A percentile compares a stretch with the other conserved stretches of the same genome.
Evolutionary conservation across 1,140 invertebrate genomes (phyloP).

Genomic region (Drosophila asahinai): DNA sequence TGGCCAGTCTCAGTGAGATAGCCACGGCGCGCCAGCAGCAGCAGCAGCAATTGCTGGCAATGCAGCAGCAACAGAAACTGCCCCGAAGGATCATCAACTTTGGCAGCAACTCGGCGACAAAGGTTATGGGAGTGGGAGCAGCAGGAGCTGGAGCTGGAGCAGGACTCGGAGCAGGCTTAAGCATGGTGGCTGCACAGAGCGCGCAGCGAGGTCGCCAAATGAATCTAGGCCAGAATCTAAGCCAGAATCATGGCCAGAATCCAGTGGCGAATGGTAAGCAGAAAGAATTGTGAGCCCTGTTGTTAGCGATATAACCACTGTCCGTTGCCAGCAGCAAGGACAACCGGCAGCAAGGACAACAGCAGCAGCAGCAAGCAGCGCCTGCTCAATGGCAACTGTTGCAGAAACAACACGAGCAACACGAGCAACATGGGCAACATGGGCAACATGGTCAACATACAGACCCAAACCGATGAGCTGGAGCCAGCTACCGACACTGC

Average conservation of each 20-base stretch:
- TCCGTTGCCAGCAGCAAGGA: conserved; percentile 33
- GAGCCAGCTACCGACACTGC: conserved; percentile 30
- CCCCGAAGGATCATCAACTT: conserved; percentile 71
- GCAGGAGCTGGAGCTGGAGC: background rate
- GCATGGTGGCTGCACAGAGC: conserved; percentile 3
- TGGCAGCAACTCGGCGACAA: conserved; percentile 57
- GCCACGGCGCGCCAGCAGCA: conserved; percentile 73
- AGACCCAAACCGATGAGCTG: conserved; percentile 77
- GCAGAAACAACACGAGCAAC: conserved; percentile 14
- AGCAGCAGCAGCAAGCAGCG: conserved; percentile 46
- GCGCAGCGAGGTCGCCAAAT: conserved; percentile 22
- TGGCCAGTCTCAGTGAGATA: conserved; percentile 79
- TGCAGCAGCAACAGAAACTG: conserved; percentile 62
- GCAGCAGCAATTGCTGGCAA: conserved; percentile 50
- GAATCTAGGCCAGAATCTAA: conserved; percentile 12
- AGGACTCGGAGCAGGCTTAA: conserved; percentile 17
- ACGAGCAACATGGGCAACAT: conserved; percentile 38
- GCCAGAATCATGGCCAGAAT: conserved; percentile 20
- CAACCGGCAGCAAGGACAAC: conserved; percentile 40
- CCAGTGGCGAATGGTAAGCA: conserved; percentile 71
- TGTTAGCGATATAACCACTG: conserved; percentile 50
- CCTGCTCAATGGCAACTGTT: conserved; percentile 66
- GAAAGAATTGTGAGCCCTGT: conserved; percentile 61
- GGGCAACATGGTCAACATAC: conserved; percentile 62
- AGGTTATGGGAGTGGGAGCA: conserved; percentile 34